phyloP scores from a whole-genome alignment of 2,888 invertebrate genomes.

The Mylabris sibirica region DNA sequence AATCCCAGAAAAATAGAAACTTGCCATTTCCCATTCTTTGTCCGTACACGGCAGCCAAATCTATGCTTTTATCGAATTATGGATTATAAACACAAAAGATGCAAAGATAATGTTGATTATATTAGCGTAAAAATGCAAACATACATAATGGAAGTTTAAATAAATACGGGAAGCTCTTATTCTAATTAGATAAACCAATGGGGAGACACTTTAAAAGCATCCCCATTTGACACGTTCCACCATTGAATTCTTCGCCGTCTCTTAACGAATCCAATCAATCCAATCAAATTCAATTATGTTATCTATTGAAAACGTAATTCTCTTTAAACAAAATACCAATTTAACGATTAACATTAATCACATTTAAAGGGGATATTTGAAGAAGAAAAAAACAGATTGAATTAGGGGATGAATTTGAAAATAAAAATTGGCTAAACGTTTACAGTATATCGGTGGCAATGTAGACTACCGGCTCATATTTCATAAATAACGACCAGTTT shows the following conservation, averaged over 20 bases:
- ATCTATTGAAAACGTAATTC: not conserved
- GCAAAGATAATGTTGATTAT: not conserved
- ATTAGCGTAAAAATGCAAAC: not conserved
- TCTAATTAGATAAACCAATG: not conserved
- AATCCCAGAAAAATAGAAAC: slow-evolving; percentile 31
- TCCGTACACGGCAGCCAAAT: not conserved
- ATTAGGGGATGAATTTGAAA: not conserved
- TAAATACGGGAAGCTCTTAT: not conserved
- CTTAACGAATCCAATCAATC: not conserved
- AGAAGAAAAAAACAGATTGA: not conserved
- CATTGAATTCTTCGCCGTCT: not conserved
- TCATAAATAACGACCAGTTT: slow-evolving; percentile 9
- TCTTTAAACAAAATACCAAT: not conserved
- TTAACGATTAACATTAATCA: not conserved
- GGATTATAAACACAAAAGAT: not conserved
- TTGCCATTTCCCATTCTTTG: slow-evolving; percentile 3
- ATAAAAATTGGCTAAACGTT: not conserved
- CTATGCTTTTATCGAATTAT: not conserved
- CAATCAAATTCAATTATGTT: not conserved
- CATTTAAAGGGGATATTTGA: not conserved
- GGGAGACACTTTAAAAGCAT: not conserved
- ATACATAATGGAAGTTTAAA: not conserved
- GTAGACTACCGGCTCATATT: not conserved
- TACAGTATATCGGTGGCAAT: not conserved
- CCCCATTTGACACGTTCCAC: not conserved